Evolutionary conservation across 2,113 vertebrate genomes (phyloP).

Genomic region (Eulemur macaco): DNA sequence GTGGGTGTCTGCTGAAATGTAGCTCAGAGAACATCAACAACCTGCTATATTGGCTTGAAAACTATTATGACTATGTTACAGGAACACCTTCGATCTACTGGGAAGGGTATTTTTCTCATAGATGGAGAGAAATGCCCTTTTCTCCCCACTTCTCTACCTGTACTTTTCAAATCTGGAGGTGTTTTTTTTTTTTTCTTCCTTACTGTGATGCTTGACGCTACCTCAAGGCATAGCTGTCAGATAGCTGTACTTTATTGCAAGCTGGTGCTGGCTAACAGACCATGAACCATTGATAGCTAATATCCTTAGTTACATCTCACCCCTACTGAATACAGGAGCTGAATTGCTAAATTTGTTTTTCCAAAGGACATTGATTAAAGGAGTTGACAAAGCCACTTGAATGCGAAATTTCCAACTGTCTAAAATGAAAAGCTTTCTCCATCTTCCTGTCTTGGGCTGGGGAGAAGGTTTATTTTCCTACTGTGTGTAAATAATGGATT

Average conservation of each 20-base stretch:
- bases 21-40: background rate
- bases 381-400: conserved; percentile 82
- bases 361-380: conserved; percentile 86
- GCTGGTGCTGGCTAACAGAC: conserved; percentile 81
- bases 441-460: conserved; percentile 77
- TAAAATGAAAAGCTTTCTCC: conserved; percentile 82
- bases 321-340: conserved; percentile 78
- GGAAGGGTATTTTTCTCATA: conserved; percentile 17
- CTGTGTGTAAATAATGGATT: conserved; percentile 87
- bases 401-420: conserved; percentile 84
- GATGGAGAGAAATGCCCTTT: conserved; percentile 61
- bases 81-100: background rate
- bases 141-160: conserved; percentile 26
- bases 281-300: conserved; percentile 82
- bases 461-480: conserved; percentile 85
- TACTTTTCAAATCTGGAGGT: conserved; percentile 56
- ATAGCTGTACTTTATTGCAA: conserved; percentile 82
- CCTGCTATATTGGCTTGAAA: background rate
- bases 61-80: background rate
- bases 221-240: conserved; percentile 71
- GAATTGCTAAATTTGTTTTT: conserved; percentile 85
- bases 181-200: conserved; percentile 34
- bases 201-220: conserved; percentile 65
- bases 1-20: conserved; percentile 1
- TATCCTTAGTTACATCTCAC: conserved; percentile 85